Evolutionary conservation across 2,888 invertebrate genomes (phyloP).

Genomic region (Trachelus troglodyta): DNA sequence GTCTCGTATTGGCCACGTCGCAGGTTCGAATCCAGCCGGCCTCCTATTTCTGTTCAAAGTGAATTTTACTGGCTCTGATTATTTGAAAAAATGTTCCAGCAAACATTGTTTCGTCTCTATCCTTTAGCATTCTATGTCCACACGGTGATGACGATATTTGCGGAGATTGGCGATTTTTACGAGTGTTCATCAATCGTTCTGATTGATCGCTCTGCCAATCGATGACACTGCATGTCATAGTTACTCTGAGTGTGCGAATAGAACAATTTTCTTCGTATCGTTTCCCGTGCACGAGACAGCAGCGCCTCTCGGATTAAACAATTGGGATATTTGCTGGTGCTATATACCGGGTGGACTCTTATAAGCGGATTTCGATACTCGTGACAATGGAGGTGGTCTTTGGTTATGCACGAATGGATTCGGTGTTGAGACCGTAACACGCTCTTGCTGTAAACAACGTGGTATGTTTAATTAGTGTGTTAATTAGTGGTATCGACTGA

Average conservation of each 20-base stretch:
- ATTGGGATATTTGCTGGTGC: neutral
- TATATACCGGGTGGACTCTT: neutral
- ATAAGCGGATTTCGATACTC: neutral
- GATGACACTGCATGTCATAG: constrained; percentile 53
- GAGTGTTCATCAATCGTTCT: constrained; percentile 40
- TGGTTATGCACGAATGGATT: neutral
- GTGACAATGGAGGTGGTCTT: neutral
- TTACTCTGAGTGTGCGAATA: constrained; percentile 56
- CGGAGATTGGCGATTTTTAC: constrained; percentile 35
- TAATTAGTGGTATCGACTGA: constrained; percentile 34
- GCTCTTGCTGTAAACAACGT: neutral
- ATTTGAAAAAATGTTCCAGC: neutral
- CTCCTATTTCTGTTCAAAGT: neutral
- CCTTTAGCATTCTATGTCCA: constrained; percentile 14
- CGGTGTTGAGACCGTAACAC: too few species aligned
- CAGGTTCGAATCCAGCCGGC: constrained; percentile 36
- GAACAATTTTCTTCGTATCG: neutral
- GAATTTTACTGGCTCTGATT: neutral
- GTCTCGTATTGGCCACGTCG: constrained; percentile 14
- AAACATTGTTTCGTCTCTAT: neutral
- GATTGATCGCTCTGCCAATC: constrained; percentile 35
- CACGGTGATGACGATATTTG: constrained; percentile 53
- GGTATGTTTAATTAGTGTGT: constrained; percentile 42
- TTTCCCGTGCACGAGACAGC: neutral
- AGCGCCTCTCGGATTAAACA: neutral